Evolutionary conservation across 2,797 vertebrate genomes (phyloP).

Genomic region (Pachyuromys duprasi): DNA sequence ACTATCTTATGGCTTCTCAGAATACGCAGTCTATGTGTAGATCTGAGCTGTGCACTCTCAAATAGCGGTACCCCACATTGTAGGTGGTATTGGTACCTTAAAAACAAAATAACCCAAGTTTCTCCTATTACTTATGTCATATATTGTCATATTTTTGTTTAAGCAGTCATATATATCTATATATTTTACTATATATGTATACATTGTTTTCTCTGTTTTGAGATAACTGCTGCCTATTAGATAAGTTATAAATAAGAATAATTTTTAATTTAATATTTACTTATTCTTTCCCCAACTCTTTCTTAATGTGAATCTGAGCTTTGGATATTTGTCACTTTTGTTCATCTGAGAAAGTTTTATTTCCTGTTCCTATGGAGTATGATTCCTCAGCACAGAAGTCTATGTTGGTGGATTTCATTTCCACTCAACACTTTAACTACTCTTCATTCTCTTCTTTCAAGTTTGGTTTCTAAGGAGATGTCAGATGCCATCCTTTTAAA

Average conservation of each 20-base stretch:
- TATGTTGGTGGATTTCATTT: background rate
- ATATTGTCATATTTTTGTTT: background rate
- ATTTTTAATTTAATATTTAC: background rate
- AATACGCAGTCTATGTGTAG: background rate
- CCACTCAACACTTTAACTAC: background rate
- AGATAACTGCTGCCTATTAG: background rate
- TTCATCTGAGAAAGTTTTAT: background rate
- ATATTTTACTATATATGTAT: background rate
- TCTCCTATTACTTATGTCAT: background rate
- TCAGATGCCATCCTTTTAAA: background rate
- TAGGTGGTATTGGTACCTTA: background rate
- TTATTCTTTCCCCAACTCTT: background rate
- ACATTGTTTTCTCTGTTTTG: background rate
- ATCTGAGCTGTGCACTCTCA: background rate
- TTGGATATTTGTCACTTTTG: background rate
- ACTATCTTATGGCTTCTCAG: background rate
- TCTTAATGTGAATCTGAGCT: background rate
- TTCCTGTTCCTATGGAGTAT: background rate
- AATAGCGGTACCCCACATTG: background rate
- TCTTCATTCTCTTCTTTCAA: background rate
- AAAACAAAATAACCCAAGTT: background rate
- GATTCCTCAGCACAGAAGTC: background rate
- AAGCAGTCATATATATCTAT: background rate
- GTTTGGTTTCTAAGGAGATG: background rate
- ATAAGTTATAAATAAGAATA: background rate